A percentile compares a stretch with the other conserved stretches of the same genome.
Evolutionary conservation across 2,888 invertebrate species (phyloP).

Genomic region (Scaptomyza flava): DNA sequence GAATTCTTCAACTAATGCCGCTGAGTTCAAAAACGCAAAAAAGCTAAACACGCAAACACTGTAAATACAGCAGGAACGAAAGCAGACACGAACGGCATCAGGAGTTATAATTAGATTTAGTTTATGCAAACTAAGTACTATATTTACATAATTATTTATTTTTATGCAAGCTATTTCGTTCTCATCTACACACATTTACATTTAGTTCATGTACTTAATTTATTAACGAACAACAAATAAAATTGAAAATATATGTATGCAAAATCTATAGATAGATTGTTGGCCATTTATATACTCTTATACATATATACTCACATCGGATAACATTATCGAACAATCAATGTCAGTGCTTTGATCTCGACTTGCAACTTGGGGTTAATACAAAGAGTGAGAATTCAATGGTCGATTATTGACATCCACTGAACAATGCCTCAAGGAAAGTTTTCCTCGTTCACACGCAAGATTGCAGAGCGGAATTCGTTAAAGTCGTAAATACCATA

Average conservation of each 20-base stretch:
- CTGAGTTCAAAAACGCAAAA: constrained; percentile 11
- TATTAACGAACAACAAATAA: constrained; percentile 1
- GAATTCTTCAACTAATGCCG: constrained; percentile 82
- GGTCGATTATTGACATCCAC: no score
- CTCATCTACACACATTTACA: not conserved
- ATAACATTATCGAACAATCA: no score
- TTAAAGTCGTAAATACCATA: no score
- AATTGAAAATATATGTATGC: not conserved
- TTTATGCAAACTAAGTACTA: not conserved
- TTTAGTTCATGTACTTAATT: not conserved
- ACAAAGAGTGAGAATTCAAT: no score
- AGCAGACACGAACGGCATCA: constrained; percentile 31
- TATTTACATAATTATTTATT: not conserved
- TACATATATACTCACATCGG: no score
- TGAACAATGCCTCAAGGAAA: no score
- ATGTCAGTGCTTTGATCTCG: no score
- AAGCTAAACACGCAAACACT: not conserved
- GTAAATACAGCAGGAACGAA: not conserved
- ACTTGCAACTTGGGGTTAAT: no score
- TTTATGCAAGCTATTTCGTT: not conserved
- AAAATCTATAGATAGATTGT: not conserved
- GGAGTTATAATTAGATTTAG: constrained; percentile 36
- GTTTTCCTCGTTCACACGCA: no score
- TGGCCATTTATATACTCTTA: no score
- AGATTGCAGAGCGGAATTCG: no score